Percentiles rank a stretch among this genome's conserved stretches.
Conservation (phyloP, 2,113 vertebrate species). For the Crotalus viridis region DNA sequence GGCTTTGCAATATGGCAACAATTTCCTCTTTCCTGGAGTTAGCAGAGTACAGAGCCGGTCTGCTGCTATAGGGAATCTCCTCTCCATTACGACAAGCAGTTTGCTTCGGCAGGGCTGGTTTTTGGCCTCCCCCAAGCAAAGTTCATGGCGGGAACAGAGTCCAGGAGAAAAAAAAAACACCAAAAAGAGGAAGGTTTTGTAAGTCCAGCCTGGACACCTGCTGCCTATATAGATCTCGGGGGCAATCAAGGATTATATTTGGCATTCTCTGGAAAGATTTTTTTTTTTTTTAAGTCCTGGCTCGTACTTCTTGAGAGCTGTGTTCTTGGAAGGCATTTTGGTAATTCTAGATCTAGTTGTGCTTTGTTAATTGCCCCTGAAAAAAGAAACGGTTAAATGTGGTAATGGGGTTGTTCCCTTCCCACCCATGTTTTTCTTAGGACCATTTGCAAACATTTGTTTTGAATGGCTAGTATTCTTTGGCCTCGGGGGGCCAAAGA, state of each 20-base stretch:
- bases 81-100: not conserved
- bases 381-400: not conserved
- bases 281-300: not conserved
- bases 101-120: not conserved
- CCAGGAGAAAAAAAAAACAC: not conserved
- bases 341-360: fast-evolving
- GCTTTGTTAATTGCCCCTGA: not conserved
- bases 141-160: not conserved
- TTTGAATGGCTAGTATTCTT: not conserved
- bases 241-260: not conserved
- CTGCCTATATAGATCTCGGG: not conserved
- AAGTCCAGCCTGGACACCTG: not conserved
- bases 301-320: not conserved
- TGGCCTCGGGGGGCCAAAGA: no score
- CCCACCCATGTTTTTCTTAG: conserved; percentile 20
- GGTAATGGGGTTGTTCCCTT: not conserved
- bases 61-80: not conserved
- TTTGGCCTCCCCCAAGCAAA: not conserved
- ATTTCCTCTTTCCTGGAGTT: not conserved
- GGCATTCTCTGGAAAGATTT: not conserved
- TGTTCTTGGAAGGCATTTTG: conserved; percentile 23
- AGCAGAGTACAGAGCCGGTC: not conserved
- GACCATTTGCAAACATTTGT: conserved; percentile 19
- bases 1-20: not conserved
- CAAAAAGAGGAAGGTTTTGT: not conserved